Evolutionary conservation across 1,140 invertebrate genomes (phyloP), one percentile per base, ranked within the genome.

Genomic region (Saxidomus purpurata): DNA sequence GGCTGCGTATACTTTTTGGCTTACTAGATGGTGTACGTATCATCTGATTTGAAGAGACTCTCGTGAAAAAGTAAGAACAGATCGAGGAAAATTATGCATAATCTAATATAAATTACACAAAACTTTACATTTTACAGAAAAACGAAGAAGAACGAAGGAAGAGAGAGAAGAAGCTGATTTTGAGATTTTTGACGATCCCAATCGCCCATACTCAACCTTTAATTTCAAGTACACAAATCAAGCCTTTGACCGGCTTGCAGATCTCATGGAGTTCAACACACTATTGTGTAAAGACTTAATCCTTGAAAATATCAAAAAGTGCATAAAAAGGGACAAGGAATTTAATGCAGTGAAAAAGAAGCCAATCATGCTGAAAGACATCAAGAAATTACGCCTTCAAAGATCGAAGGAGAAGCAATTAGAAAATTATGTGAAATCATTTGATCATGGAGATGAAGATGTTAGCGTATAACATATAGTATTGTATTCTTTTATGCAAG

Each of bases 261-360:
- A 96, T 67, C 90, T 96, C 19, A 95, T 95, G 87, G 96, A 96
- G 91, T 96, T 95, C 92, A 96, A 96, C 91, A 96, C 95, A 0
- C 85, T 94, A 0, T 87, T 94, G 19, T 94, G 93, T 83, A 90
- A 95, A 52, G 93, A 96, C 47, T 83, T 93, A 1, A 95, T 96
- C 28, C 43, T 92, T 13, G 87, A 91, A n/a, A 91, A 92, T 28
- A 92, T 94, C 49, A 83, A 87, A 47, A 59, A 88, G 69, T 90
- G 89, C 43, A 90, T 93, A 15, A 91, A 87, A 74, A 61, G 89
- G 2, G 31, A 90, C n/a, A 80, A 91, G 22, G 38, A 86, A 17
- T 90, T 91, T 61, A 90, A 86, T 71, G 28, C 71, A 28, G 28
- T 55, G 11, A 91, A 91, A 28, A 89, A 91, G 0, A 63, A 91